These are phyloP conservation scores for Chrysemys picta DNA, from an alignment of 2,113 vertebrate species.

Conservation along the genomic window DNA sequence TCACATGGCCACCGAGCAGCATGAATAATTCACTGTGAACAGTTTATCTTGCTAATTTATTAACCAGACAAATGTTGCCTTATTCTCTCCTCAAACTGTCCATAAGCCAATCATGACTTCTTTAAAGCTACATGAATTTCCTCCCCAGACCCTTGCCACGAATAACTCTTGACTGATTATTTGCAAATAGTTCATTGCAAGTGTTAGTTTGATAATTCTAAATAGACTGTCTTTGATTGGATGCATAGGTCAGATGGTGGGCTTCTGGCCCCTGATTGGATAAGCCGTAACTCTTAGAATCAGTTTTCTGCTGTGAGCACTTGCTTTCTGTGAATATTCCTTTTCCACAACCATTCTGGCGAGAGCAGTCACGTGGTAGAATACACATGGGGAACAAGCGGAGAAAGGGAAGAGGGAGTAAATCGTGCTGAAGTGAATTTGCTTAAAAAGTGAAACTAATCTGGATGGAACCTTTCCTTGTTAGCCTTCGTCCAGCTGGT, in stretches of 20 bases:
- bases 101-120: constrained; percentile 56
- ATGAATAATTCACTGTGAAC: constrained; percentile 46
- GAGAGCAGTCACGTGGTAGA: not conserved
- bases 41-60: constrained; percentile 55
- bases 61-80: constrained; percentile 51
- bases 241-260: not conserved
- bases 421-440: not conserved
- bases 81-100: constrained; percentile 55
- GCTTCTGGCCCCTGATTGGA: not conserved
- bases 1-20: not conserved
- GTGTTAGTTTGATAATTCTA: constrained; percentile 29
- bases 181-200: constrained; percentile 39
- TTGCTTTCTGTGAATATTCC: not conserved
- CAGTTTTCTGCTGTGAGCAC: constrained; percentile 1
- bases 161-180: constrained; percentile 52
- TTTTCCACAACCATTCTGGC: not conserved
- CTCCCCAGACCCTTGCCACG: constrained; percentile 31
- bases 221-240: constrained; percentile 37
- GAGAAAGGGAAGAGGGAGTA: not conserved
- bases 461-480: not conserved
- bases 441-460: not conserved
- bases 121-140: constrained; percentile 48
- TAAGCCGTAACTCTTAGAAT: constrained; percentile 31
- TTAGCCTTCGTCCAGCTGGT: not conserved
- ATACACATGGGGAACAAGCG: not conserved